Evolutionary conservation across 1,140 invertebrate species (phyloP), one percentile per base, ranked within the genome.

Genomic region (Metaphire vulgaris): DNA sequence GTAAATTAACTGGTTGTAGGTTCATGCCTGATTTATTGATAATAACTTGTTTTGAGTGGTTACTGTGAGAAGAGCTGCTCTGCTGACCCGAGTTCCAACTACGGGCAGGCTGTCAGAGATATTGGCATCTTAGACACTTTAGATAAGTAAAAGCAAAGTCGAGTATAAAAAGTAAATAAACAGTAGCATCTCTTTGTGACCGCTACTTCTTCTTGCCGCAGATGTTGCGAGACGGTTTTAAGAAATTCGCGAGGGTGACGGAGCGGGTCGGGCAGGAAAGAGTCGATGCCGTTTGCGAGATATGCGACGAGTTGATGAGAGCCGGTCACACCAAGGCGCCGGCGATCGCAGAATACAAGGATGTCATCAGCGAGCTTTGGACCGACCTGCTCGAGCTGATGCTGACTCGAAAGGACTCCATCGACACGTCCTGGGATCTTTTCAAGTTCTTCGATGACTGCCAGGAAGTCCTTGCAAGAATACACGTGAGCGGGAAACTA

Each of bases 361-460:
- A 99, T 85, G 92, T 92, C 34, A 88, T 99, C 77, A 99, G 98
- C 87, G 97, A 99, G 86, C 92, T 94, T 15, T 99, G 97, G 97
- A 95, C 98, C 85, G 98, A 99, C 87, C 88, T 99, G 76, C 87
- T 99, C 14, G 98, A 99, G 87, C 88, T 99, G 74, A 99, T 99
- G 79, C 95, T 99, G 82, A 99, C 98, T 0, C 90, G 98, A 78
- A 97, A 94, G 34, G 95, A 96, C 87, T 96, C 98, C 92, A 86
- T 99, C 80, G 92, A 93, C 56, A 95, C 96, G 1, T 97, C 95
- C 41, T 91, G 96, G 83, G 95, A 99, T 86, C 88, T 99, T 69
- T 96, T 99, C 88, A 99, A 99, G 88, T 99, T 98, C 92, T 99
- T 98, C 93, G 95, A 99, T 87, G 98, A 99, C 87, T 99, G 97